Percentiles rank a stretch among this genome's conserved stretches.
phyloP scores from a whole-genome alignment of 1,140 invertebrate genomes.

The Apis mellifera region DNA sequence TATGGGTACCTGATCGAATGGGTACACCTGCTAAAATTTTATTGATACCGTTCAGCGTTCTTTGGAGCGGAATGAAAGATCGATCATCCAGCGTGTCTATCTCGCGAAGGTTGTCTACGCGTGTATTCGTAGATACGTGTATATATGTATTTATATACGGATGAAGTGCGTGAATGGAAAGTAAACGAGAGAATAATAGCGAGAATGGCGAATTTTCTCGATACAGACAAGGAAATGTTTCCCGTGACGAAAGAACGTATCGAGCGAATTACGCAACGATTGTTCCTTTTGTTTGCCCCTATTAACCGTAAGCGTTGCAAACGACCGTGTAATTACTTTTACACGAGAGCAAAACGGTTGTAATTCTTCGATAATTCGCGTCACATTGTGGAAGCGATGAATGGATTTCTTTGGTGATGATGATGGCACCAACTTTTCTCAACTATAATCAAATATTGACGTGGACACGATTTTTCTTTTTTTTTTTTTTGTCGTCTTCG shows the following conservation, averaged over 20 bases:
- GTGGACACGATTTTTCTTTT: too few species aligned
- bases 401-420: not conserved
- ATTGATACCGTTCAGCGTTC: constrained; percentile 1
- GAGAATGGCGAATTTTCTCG: not conserved
- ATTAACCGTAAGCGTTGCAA: not conserved
- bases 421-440: not conserved
- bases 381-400: not conserved
- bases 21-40: constrained; percentile 63
- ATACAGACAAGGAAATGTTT: not conserved
- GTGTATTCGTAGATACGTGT: too few species aligned
- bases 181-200: not conserved
- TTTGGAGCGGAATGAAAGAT: not conserved
- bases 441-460: not conserved
- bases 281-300: not conserved
- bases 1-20: not conserved
- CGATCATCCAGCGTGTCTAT: not conserved
- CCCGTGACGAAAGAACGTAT: not conserved
- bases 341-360: not conserved
- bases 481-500: accelerated
- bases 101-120: not conserved
- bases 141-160: too few species aligned
- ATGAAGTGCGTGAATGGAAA: constrained; percentile 33
- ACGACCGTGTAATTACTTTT: constrained; percentile 27
- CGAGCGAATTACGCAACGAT: not conserved
- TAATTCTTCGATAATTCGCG: constrained; percentile 21